phyloP scores from a whole-genome alignment of 1,140 invertebrate species.

The Procambarus clarkii region DNA sequence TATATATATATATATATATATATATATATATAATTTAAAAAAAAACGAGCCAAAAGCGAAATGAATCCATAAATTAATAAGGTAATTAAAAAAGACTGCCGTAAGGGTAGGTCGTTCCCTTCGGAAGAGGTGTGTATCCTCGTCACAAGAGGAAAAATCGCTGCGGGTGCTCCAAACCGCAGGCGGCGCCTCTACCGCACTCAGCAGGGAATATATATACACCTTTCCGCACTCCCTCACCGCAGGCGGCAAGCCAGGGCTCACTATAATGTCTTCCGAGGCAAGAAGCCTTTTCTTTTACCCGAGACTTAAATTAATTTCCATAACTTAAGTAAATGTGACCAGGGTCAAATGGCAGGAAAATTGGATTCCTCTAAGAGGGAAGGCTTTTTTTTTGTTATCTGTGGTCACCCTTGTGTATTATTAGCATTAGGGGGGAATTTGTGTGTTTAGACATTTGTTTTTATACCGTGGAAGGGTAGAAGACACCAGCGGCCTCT shows the following conservation, averaged over 20 bases:
- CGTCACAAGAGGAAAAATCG: no score
- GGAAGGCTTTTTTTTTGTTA: background rate
- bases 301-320: slow-evolving; percentile 11
- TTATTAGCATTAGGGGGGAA: background rate
- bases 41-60: no score
- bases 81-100: background rate
- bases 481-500: background rate
- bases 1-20: no score
- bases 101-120: background rate
- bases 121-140: no score
- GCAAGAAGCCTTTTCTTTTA: slow-evolving; percentile 1
- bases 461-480: background rate
- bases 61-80: background rate
- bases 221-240: no score
- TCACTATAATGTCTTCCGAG: no score
- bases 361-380: slow-evolving; percentile 39
- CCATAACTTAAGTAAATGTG: slow-evolving; percentile 41
- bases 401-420: slow-evolving; percentile 4
- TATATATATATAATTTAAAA: no score
- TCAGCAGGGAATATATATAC: no score
- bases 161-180: no score
- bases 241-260: no score
- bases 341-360: slow-evolving; percentile 15
- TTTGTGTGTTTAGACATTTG: background rate
- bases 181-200: background rate